Conservation (phyloP, 1,140 invertebrate species). For the Pollicipes pollicipes region DNA sequence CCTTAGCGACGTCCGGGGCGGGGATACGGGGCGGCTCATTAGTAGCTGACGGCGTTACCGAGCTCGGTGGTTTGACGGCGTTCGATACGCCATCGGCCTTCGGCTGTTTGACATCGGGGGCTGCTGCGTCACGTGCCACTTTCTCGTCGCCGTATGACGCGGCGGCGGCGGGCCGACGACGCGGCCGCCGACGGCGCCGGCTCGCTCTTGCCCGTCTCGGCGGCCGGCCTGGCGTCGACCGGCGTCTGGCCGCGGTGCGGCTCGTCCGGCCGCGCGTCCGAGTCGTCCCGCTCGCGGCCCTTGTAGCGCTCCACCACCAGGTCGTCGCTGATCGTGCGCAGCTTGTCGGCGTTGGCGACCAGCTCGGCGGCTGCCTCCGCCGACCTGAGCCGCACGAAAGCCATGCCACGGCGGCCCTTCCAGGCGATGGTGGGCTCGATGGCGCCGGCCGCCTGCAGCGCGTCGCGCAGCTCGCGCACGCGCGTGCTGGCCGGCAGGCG, state of each 20-base stretch:
- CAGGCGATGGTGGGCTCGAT: background rate
- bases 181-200: too few relatives aligned
- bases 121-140: too few relatives aligned
- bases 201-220: background rate
- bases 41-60: too few relatives aligned
- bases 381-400: background rate
- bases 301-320: background rate
- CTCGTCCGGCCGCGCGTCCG: background rate
- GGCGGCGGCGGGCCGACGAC: too few relatives aligned
- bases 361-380: background rate
- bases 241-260: too few relatives aligned
- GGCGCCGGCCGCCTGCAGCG: conserved; percentile 39
- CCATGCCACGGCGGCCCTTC: conserved; percentile 1
- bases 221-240: background rate
- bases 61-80: too few relatives aligned
- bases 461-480: conserved; percentile 43
- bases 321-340: background rate
- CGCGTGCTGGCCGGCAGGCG: conserved; percentile 19
- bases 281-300: background rate
- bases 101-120: too few relatives aligned
- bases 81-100: too few relatives aligned
- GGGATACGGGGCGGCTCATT: too few relatives aligned
- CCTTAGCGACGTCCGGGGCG: too few relatives aligned
- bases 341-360: background rate
- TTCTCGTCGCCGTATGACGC: too few relatives aligned